Evolutionary conservation across 2,888 invertebrate genomes (phyloP), one percentile per base, ranked within the genome.

Genomic region (Plebejus anna): DNA sequence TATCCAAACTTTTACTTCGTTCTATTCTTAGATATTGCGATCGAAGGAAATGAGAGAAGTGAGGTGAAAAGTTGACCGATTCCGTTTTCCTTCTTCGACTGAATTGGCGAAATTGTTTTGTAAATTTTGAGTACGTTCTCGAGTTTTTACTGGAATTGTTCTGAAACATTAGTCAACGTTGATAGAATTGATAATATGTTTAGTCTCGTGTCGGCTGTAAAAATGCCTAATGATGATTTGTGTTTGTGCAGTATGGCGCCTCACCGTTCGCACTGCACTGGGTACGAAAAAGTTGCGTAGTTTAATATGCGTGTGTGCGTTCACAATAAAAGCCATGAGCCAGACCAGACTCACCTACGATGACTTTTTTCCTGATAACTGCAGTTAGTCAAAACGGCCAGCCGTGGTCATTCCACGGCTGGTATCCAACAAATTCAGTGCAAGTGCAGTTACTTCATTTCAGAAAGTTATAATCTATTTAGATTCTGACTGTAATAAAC

Each of bases 131-230:
- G 32, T 32, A 36, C 11, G 13, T 66, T 66, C 22, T 32, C 32
- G 5, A 5, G 13, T 66, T 61, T 61, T 11, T 22, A 3, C 13
- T 36, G 0, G 32, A 66, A 36, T 7, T 51, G 28, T 32, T 55
- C 57, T 71, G 38, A 71, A 59, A 70, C 42, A 57, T 57, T 57
- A 71, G 57, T 28, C 42, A 57, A 55, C 71, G 66, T 77, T 57
- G 76, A 77, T 59, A 28, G 70, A 75, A 77, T 76, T 66, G 32
- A 66, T 32, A 79, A 81, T 78, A 80, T 89, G 88, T 89, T 89
- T 88, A 86, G 88, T 89, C 86, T 88, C 77, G 80, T 70, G 75
- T 82, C 82, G 80, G 81, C 79, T 81, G 80, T 83, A 80, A 80
- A 81, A 80, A 81, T 81, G 77, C 81, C 80, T 78, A 81, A 80